These are phyloP conservation scores for Ornithoptera alexandrae DNA, from an alignment of 2,888 invertebrate species.

Conservation along the genomic window DNA sequence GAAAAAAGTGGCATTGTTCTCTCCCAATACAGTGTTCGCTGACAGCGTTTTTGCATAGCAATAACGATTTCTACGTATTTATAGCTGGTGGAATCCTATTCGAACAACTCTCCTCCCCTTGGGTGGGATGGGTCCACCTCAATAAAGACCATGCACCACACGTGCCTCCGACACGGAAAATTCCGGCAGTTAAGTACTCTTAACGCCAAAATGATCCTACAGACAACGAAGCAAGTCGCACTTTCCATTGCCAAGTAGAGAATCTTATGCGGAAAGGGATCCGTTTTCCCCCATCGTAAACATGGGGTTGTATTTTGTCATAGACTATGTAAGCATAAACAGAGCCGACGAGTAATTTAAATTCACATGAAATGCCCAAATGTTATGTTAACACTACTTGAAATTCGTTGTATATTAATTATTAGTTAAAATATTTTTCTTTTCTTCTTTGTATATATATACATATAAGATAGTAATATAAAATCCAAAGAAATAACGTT, in stretches of 20 bases:
- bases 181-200: constrained; percentile 44
- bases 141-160: constrained; percentile 74
- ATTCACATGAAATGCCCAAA: background rate
- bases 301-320: constrained; percentile 62
- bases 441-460: no score
- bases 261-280: constrained; percentile 65
- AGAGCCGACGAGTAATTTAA: background rate
- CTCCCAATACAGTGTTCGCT: constrained; percentile 4
- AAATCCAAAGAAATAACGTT: no score
- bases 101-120: constrained; percentile 45
- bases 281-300: constrained; percentile 71
- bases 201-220: constrained; percentile 31
- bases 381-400: background rate
- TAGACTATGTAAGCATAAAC: constrained; percentile 45
- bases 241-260: constrained; percentile 37
- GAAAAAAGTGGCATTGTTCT: constrained; percentile 32
- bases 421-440: no score
- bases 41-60: constrained; percentile 54
- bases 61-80: constrained; percentile 60
- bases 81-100: constrained; percentile 71
- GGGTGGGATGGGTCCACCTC: constrained; percentile 63
- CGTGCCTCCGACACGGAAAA: constrained; percentile 72
- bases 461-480: no score
- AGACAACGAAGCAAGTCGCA: constrained; percentile 34
- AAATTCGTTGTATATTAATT: background rate